phyloP scores from a whole-genome alignment of 2,888 invertebrate genomes.

The Ormyrus rosae region DNA sequence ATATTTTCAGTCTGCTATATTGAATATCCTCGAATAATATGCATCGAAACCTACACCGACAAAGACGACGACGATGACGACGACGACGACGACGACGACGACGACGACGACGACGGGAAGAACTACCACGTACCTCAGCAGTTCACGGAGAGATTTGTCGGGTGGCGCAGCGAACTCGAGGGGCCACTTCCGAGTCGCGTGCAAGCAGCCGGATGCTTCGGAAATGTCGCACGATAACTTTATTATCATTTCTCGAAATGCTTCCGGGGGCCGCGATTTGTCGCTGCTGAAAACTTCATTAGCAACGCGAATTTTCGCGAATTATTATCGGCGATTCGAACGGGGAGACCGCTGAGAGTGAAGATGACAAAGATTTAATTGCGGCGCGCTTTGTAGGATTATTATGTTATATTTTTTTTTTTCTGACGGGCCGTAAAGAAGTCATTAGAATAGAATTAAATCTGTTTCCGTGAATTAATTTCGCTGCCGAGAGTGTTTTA shows the following conservation, averaged over 20 bases:
- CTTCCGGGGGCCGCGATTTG: conserved; percentile 40
- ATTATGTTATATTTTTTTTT: no score
- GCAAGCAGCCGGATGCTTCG: conserved; percentile 6
- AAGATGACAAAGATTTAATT: conserved; percentile 22
- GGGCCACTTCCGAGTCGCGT: conserved; percentile 24
- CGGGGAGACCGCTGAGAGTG: conserved; percentile 1
- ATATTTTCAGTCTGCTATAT: no score
- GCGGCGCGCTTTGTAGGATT: neutral
- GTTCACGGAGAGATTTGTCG: conserved; percentile 24
- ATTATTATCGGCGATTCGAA: neutral
- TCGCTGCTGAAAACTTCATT: conserved; percentile 40
- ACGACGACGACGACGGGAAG: neutral
- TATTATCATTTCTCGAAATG: conserved; percentile 47
- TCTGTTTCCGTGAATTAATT: no score
- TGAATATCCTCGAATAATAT: no score
- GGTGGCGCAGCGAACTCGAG: neutral
- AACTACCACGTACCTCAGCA: neutral
- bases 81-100: no score
- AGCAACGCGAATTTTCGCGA: neutral
- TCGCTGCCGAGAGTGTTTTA: no score
- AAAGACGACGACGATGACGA: no score
- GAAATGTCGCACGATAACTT: conserved; percentile 44
- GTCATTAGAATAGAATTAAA: no score
- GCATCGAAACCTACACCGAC: no score
- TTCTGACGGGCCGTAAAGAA: no score